Evolutionary conservation across 2,888 invertebrate species (phyloP).

Genomic region (Drosophila pegasa): DNA sequence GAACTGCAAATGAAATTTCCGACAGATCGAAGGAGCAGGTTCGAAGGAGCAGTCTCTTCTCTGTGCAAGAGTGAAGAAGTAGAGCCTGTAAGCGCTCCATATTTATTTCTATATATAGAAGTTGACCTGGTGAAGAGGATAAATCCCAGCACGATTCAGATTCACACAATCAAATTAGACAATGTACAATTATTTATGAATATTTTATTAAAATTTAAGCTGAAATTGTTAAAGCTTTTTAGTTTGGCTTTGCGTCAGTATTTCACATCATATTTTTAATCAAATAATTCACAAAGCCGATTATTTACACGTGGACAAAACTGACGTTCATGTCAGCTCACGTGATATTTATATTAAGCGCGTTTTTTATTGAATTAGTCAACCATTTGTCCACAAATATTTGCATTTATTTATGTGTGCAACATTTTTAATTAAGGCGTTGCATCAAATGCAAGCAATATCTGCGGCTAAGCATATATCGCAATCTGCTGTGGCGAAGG

Average conservation of each 20-base stretch:
- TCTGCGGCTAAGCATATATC: neutral
- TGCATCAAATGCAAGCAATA: slow-evolving; percentile 38
- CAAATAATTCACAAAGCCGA: slow-evolving; percentile 23
- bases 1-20: neutral
- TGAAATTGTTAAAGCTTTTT: neutral
- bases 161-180: neutral
- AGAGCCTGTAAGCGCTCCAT: too few relatives aligned
- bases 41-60: too few relatives aligned
- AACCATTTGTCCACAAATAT: slow-evolving; percentile 49
- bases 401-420: slow-evolving; percentile 40
- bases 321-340: slow-evolving; percentile 19
- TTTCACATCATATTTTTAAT: slow-evolving; percentile 6
- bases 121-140: neutral
- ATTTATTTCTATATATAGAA: too few relatives aligned
- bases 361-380: slow-evolving; percentile 36
- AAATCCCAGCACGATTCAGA: too few relatives aligned
- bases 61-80: too few relatives aligned
- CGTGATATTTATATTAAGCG: slow-evolving; percentile 11
- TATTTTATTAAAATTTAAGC: neutral
- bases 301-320: slow-evolving; percentile 37
- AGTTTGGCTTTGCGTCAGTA: neutral
- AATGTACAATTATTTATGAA: neutral
- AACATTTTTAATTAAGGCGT: slow-evolving; percentile 59
- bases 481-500: neutral
- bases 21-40: neutral